A percentile compares a stretch with the other conserved stretches of the same genome.
Evolutionary conservation across 2,888 invertebrate species (phyloP).

Genomic region (Scaptomyza flava): DNA sequence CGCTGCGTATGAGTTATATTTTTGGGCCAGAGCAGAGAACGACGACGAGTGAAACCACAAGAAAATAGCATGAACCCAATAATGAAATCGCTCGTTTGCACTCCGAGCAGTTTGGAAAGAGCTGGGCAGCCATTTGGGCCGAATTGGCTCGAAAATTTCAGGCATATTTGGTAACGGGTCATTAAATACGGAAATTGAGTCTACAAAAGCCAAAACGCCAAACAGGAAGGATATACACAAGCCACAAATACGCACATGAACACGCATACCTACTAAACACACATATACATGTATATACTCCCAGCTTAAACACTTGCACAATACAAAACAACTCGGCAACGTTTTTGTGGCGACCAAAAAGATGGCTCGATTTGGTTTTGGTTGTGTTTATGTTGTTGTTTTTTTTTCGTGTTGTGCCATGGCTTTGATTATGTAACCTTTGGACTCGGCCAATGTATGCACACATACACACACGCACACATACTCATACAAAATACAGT

Average conservation of each 20-base stretch:
- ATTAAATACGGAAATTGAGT: slow-evolving; percentile 82
- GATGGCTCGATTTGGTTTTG: slow-evolving; percentile 37
- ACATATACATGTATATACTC: slow-evolving; percentile 13
- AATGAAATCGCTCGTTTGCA: slow-evolving; percentile 47
- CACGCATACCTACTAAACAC: slow-evolving; percentile 10
- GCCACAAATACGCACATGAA: slow-evolving; percentile 43
- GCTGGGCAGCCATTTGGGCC: slow-evolving; percentile 34
- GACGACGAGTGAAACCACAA: not conserved
- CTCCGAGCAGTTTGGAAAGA: slow-evolving; percentile 16
- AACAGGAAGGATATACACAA: slow-evolving; percentile 59
- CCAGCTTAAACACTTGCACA: slow-evolving; percentile 7
- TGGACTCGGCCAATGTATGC: slow-evolving; percentile 28
- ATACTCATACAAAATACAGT: slow-evolving; percentile 38
- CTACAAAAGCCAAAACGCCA: slow-evolving; percentile 75
- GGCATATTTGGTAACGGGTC: slow-evolving; percentile 78
- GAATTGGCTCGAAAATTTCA: slow-evolving; percentile 62
- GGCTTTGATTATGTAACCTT: slow-evolving; percentile 66
- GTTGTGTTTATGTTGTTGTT: not conserved
- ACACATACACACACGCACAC: slow-evolving; percentile 27
- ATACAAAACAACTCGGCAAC: slow-evolving; percentile 46
- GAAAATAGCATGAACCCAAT: slow-evolving; percentile 23
- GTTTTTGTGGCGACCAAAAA: slow-evolving; percentile 45
- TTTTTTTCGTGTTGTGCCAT: slow-evolving; percentile 21
- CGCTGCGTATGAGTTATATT: slow-evolving; percentile 31
- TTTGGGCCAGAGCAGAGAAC: not conserved